phyloP scores from a whole-genome alignment of 2,113 vertebrate species.

The Ammospiza nelsoni region DNA sequence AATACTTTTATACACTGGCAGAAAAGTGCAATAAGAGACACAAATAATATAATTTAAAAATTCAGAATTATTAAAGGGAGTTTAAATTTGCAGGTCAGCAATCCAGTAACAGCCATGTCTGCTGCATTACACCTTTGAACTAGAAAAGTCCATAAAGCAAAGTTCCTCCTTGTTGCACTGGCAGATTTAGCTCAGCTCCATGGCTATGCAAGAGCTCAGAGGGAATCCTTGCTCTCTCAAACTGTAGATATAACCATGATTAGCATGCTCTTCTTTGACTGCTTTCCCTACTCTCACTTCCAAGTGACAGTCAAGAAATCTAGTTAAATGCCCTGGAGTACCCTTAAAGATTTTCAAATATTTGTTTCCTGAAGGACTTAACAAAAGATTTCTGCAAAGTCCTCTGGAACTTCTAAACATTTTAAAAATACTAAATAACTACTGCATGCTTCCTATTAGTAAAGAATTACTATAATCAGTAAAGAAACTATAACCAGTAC shows the following conservation, averaged over 20 bases:
- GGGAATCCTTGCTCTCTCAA: background rate
- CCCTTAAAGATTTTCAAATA: background rate
- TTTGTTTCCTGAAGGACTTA: background rate
- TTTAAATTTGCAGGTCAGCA: background rate
- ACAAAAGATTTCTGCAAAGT: background rate
- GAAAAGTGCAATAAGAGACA: background rate
- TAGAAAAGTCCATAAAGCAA: background rate
- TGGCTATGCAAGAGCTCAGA: background rate
- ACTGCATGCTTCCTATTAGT: background rate
- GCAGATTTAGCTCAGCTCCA: background rate
- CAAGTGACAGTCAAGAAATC: background rate
- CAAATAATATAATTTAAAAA: background rate
- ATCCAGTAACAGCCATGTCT: background rate
- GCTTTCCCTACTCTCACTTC: background rate
- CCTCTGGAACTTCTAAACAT: background rate
- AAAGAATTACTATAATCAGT: background rate
- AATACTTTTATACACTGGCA: background rate
- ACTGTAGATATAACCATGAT: background rate
- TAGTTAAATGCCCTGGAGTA: background rate
- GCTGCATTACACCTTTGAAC: background rate
- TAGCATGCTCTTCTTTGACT: background rate
- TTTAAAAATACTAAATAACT: background rate
- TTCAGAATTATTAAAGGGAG: background rate
- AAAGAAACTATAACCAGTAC: background rate
- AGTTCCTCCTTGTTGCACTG: accelerated